These are phyloP conservation scores for Hypomecis atomaria DNA, from an alignment of 2,888 invertebrate species.

Conservation along the genomic window DNA sequence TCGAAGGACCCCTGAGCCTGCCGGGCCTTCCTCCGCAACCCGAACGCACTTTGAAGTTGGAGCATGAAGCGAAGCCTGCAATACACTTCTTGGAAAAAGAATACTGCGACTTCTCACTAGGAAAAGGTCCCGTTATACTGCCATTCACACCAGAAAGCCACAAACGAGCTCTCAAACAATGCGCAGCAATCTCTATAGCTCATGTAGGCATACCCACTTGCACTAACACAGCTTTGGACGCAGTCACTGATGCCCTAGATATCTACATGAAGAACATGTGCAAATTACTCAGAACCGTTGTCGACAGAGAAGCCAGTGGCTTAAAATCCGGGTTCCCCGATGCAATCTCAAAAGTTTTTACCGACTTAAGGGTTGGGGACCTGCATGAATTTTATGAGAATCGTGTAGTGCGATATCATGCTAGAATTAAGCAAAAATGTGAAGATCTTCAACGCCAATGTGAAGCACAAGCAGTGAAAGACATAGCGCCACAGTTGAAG, in stretches of 20 bases:
- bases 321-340: constrained; percentile 76
- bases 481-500: constrained; percentile 70
- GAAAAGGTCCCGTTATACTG: constrained; percentile 70
- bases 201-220: constrained; percentile 72
- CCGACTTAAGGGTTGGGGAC: constrained; percentile 74
- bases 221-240: constrained; percentile 70
- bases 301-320: constrained; percentile 74
- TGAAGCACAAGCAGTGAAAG: constrained; percentile 67
- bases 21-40: constrained; percentile 70
- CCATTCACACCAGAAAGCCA: constrained; percentile 80
- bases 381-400: constrained; percentile 77
- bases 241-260: constrained; percentile 72
- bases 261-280: constrained; percentile 76
- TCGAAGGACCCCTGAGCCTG: constrained; percentile 67
- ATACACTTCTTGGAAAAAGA: constrained; percentile 73
- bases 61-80: constrained; percentile 67
- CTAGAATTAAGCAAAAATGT: constrained; percentile 68
- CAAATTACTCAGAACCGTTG: constrained; percentile 69
- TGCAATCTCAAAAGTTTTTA: constrained; percentile 75
- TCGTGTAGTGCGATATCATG: constrained; percentile 70
- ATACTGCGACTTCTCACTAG: constrained; percentile 76
- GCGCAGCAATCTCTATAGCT: constrained; percentile 76
- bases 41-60: constrained; percentile 52
- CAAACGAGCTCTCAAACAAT: constrained; percentile 72
- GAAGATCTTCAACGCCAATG: constrained; percentile 61